Evolutionary conservation across 1,140 invertebrate species (phyloP), one percentile per base, ranked within the genome.

Genomic region (Nilaparvata lugens): DNA sequence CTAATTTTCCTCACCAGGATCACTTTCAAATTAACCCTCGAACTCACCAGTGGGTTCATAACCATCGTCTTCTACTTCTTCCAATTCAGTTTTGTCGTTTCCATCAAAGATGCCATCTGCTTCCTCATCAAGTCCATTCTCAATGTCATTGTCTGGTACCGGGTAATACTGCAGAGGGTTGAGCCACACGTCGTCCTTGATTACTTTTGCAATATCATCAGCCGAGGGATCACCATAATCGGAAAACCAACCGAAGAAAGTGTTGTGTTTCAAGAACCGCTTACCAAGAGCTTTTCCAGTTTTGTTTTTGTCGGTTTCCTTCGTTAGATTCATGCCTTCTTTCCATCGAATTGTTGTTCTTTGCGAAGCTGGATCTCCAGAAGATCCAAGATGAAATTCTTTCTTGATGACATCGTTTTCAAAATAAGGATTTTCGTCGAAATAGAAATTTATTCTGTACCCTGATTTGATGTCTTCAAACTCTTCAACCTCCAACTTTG

Each of bases 381-480:
- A 76, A 64, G 81, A 79, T 65, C 82, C 83, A 52, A 88, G 72
- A 67, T 88, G 86, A 73, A 89, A 91, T 76, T 90, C 88, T 77
- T 91, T 92, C 57, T 82, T 84, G 56, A 92, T 62, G 24, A 87
- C 78, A 52, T 83, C 79, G 75, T 94, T 93, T 65, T 88, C 84
- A 74, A 93, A 93, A 70, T 87, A 93, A 24, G 88, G 87, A 75
- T 94, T 93, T 69, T 83, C 80, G 66, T 89, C 85, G 75, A 91
- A 91, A 65, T 83, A 78, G 69, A 91, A 88, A 71, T 87, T 86
- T 70, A 89, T 88, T 71, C 84, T 85, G 75, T 91, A 94, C 5
- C 91, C 91, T 60, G 87, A 90, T 72, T 92, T 91, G 62, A 93
- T 93, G 70, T 95, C 89, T 69, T 93, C 91, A 71, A 90, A 92